Evolutionary conservation across 2,113 vertebrate species (phyloP).

Genomic region (Saimiri boliviensis): DNA sequence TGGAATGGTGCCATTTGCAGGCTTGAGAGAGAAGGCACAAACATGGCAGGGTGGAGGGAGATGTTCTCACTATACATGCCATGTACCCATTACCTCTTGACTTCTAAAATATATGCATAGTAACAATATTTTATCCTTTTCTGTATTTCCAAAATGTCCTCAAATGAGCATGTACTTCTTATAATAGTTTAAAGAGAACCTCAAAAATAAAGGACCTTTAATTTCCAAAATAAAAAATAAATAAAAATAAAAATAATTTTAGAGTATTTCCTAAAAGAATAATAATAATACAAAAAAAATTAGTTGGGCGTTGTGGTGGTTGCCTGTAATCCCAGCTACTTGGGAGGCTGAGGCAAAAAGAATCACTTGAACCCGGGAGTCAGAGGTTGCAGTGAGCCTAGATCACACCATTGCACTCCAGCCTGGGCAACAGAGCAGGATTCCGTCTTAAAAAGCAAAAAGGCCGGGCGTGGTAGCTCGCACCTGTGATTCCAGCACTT

Average conservation of each 20-base stretch:
- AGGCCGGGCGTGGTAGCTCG: neutral
- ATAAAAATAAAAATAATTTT: too few species aligned
- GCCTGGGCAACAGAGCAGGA: too few species aligned
- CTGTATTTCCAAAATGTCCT: neutral
- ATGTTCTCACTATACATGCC: neutral
- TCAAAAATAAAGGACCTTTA: neutral
- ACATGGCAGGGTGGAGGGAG: neutral
- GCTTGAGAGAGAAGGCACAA: neutral
- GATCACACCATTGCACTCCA: too few species aligned
- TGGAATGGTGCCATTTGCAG: neutral
- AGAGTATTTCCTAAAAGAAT: too few species aligned
- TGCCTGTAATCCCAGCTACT: too few species aligned
- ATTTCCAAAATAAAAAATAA: too few species aligned
- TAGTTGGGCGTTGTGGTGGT: too few species aligned
- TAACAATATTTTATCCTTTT: neutral
- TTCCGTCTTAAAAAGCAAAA: neutral
- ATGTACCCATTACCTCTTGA: neutral
- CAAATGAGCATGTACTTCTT: neutral
- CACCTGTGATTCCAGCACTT: too few species aligned
- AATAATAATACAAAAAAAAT: too few species aligned
- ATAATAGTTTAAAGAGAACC: conserved; percentile 11
- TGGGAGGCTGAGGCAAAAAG: too few species aligned
- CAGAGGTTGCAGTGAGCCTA: too few species aligned
- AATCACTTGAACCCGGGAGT: too few species aligned
- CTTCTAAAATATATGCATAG: neutral